Base-by-base conservation (phyloP, 2,888 invertebrate genomes). In the Cactoblastis cactorum region DNA sequence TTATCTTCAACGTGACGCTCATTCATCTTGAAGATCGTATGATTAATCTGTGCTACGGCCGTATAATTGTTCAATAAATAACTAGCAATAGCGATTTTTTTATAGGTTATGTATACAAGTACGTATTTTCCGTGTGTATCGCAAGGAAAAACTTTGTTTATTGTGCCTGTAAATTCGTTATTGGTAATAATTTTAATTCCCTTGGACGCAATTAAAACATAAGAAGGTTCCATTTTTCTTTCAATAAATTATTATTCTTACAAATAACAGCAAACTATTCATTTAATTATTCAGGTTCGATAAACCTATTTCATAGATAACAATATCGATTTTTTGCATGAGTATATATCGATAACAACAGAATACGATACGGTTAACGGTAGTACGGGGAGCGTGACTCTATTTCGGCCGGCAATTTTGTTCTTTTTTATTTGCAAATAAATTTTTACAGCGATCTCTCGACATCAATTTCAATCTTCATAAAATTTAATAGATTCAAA, bases 291-390 rank as follows among this genome's bases (percentile, higher is more conserved):
- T 15, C 11, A 37, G 17, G 37, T 17, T 37, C 37, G 37, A 17
- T 37, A 17, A 43, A 43, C 43, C 37, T 15, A 17, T 28, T 43
- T 32, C n/a, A 43, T 15, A 11, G 11, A 28, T 11, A 43, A 43
- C 15, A 32, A 32, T 41, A n/a, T 45, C 17, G 3, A 14, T 4
- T 37, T 37, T 33, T 33, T 45, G 15, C 19, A 34, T 19, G 14
- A 15, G 19, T n/a, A n/a, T 12, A 18, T 45, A 12, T 34, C 18
- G n/a, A 28, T 32, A n/a, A 19, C 49, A 46, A 19, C 50, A 46
- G 32, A 62, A 65, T 55, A 43, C 55, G 45, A 57, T 53, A 46
- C 58, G 48, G 54, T 41, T 65, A 69, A 63, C 69, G 62, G 68
- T 54, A 53, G 11, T 45, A 19, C 28, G 39, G 50, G n/a, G n/a